A percentile compares a stretch with the other conserved stretches of the same genome.
Conservation (phyloP, 1,140 invertebrate species). For the Drosophila baimaii region DNA sequence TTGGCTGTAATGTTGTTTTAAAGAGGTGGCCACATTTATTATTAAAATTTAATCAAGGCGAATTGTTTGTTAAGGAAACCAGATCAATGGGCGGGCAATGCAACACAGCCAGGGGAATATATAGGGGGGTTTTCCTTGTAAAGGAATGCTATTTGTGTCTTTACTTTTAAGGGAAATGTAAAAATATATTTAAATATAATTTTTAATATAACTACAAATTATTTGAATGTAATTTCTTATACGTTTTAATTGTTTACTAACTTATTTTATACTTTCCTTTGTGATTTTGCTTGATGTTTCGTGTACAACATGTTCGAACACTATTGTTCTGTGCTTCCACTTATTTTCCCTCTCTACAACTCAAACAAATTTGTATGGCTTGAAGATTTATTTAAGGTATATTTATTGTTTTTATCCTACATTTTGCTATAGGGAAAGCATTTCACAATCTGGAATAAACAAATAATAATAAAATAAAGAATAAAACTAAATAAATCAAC, state of each 20-base stretch:
- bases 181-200: neutral
- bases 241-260: neutral
- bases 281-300: neutral
- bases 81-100: constrained; percentile 13
- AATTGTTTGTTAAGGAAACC: constrained; percentile 39
- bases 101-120: neutral
- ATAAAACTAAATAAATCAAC: no score
- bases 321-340: neutral
- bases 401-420: no score
- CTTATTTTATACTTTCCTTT: neutral
- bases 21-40: constrained; percentile 44
- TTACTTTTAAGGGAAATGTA: neutral
- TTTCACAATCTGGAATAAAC: no score
- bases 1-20: constrained; percentile 51
- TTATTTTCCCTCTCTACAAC: neutral
- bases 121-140: neutral
- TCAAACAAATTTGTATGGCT: no score
- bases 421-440: no score
- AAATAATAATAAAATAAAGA: no score
- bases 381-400: no score
- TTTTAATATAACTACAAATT: no score
- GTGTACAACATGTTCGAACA: neutral
- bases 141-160: neutral
- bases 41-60: constrained; percentile 48
- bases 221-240: no score